Conservation (phyloP, 1,140 invertebrate genomes). For the Zelostemma sp. region DNA sequence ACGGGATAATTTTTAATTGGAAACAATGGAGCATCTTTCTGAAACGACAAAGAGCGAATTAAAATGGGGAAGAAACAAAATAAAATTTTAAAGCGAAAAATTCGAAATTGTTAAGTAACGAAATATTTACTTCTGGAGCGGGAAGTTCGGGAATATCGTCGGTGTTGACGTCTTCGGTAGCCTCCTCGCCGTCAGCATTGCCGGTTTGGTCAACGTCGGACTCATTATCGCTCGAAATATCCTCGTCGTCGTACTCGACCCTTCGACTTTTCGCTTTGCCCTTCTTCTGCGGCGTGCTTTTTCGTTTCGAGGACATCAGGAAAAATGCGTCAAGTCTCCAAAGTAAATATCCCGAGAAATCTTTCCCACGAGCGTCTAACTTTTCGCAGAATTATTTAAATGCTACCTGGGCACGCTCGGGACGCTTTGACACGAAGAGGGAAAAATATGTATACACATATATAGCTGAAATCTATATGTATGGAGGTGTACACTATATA, state of each 20-base stretch:
- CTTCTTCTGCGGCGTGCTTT: slow-evolving; percentile 56
- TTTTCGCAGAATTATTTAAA: not conserved
- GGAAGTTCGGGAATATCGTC: slow-evolving; percentile 62
- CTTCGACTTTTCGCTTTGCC: slow-evolving; percentile 60
- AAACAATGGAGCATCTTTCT: too few relatives aligned
- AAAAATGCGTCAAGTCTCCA: not conserved
- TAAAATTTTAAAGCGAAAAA: slow-evolving; percentile 14
- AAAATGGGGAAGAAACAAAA: not conserved
- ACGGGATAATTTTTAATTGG: too few relatives aligned
- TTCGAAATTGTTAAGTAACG: slow-evolving; percentile 16
- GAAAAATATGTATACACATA: slow-evolving; percentile 5
- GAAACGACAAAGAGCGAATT: too few relatives aligned
- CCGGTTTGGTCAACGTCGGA: slow-evolving; percentile 63
- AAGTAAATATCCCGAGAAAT: not conserved
- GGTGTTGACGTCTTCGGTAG: slow-evolving; percentile 57
- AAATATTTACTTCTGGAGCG: slow-evolving; percentile 59
- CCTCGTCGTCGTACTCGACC: slow-evolving; percentile 67
- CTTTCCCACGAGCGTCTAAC: not conserved
- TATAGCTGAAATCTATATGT: not conserved
- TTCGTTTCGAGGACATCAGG: slow-evolving; percentile 63
- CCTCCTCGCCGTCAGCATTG: slow-evolving; percentile 60
- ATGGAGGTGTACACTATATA: not conserved
- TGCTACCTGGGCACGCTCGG: not conserved
- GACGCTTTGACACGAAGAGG: slow-evolving; percentile 4
- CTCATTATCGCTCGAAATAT: slow-evolving; percentile 67